These are phyloP conservation scores for Pangasius krempfi DNA, from an alignment of 2,797 vertebrate genomes.

Conservation along the genomic window DNA sequence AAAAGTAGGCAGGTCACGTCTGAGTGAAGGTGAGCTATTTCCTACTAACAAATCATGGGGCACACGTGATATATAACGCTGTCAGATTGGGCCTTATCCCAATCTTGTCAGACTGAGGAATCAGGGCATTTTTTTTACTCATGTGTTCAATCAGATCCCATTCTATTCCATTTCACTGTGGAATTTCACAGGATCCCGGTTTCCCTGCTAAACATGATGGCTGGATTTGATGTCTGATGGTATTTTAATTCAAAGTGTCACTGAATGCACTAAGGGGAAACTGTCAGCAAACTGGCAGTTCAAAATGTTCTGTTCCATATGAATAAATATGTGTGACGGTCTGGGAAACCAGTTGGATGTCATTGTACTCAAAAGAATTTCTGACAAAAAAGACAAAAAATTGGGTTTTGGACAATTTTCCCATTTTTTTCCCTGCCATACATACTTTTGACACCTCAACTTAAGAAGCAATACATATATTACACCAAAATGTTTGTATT, in stretches of 20 bases:
- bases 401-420: neutral
- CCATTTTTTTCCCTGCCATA: neutral
- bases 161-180: neutral
- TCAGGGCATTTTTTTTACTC: neutral
- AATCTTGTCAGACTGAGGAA: constrained; percentile 26
- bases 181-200: neutral
- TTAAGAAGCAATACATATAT: neutral
- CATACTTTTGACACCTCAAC: neutral
- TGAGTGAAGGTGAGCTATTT: constrained; percentile 23
- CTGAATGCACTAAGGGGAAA: constrained; percentile 4
- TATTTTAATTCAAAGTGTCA: constrained; percentile 13
- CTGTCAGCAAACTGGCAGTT: constrained; percentile 2
- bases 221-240: constrained; percentile 33
- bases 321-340: constrained; percentile 4
- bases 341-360: neutral
- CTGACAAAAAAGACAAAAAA: neutral
- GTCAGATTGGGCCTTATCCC: neutral
- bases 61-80: neutral
- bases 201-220: constrained; percentile 14
- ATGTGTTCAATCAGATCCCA: constrained; percentile 13
- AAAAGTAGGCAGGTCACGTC: constrained; percentile 10
- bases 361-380: neutral
- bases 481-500: neutral
- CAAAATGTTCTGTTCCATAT: neutral
- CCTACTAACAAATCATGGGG: constrained; percentile 26